Conservation (phyloP, 2,797 vertebrate genomes). For the Peromyscus attwateri region DNA sequence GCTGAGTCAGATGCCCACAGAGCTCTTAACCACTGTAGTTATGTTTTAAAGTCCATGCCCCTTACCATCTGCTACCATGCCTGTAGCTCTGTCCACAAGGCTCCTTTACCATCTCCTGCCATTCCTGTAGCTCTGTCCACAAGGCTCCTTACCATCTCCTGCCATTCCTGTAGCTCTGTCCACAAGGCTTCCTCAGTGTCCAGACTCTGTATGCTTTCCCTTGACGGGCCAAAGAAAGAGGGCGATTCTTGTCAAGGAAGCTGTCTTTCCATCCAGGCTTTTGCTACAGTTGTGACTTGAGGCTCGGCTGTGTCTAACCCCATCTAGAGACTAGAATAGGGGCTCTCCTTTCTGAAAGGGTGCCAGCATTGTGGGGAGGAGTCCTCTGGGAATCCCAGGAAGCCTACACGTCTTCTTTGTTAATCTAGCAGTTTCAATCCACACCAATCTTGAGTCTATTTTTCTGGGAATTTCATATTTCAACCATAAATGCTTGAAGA, state of each 20-base stretch:
- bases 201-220: not conserved
- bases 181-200: not conserved
- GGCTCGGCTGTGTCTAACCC: not conserved
- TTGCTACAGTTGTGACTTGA: not conserved
- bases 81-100: not conserved
- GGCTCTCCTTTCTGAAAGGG: not conserved
- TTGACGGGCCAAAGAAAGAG: not conserved
- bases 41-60: not conserved
- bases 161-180: too few relatives aligned
- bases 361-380: not conserved
- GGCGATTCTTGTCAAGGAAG: not conserved
- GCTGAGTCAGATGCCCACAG: not conserved
- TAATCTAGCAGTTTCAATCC: not conserved
- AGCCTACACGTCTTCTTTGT: not conserved
- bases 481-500: constrained; percentile 50
- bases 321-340: not conserved
- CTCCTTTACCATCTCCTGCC: not conserved
- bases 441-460: not conserved
- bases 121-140: too few relatives aligned
- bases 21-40: not conserved
- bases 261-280: not conserved
- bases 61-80: not conserved
- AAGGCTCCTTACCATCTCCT: not conserved
- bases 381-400: constrained; percentile 1
- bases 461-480: constrained; percentile 62